Evolutionary conservation across 2,113 vertebrate species (phyloP).

Genomic region (Mesitornis unicolor): DNA sequence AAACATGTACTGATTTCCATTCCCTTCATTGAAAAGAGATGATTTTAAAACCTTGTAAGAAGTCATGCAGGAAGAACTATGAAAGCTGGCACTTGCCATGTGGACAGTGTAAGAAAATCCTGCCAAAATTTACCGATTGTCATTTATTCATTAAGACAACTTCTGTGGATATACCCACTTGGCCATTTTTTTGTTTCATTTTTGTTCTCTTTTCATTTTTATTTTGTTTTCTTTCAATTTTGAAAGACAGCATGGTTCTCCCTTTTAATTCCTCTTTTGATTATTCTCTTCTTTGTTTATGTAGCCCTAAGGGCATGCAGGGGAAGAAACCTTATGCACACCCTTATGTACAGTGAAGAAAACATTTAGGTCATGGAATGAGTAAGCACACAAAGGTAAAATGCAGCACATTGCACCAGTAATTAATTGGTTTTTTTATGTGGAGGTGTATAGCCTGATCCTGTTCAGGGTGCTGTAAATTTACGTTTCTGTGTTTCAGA

Average conservation of each 20-base stretch:
- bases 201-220: no score
- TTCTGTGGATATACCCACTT: background rate
- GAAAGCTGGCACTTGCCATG: background rate
- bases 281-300: background rate
- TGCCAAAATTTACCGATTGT: background rate
- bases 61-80: background rate
- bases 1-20: background rate
- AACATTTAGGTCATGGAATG: background rate
- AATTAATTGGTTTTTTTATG: background rate
- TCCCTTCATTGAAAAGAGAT: background rate
- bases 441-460: background rate
- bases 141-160: background rate
- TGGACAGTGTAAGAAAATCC: background rate
- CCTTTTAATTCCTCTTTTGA: background rate
- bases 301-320: background rate
- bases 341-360: background rate
- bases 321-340: no score
- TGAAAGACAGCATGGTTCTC: background rate
- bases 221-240: background rate
- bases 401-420: background rate
- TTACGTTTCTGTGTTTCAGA: background rate
- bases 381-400: slow-evolving; percentile 1
- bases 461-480: background rate
- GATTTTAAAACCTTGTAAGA: background rate
- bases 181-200: background rate